phyloP scores from a whole-genome alignment of 2,113 vertebrate species.

The Rhodinocichla rosea region DNA sequence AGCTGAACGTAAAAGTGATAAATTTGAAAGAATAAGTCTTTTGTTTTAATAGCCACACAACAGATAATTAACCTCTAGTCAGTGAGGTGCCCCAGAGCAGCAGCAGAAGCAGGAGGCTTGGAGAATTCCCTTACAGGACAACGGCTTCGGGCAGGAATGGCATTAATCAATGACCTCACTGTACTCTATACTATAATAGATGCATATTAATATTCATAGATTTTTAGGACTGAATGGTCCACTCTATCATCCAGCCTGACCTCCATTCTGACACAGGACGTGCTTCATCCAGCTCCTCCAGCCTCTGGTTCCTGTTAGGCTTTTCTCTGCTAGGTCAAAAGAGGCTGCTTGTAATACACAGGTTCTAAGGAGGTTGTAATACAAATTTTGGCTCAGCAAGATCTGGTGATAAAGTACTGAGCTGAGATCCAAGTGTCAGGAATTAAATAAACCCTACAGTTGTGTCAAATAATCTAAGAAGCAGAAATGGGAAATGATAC shows the following conservation, averaged over 20 bases:
- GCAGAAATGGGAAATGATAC: background rate
- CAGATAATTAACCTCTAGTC: conserved; percentile 45
- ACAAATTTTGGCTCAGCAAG: background rate
- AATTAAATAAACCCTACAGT: background rate
- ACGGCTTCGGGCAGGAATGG: conserved; percentile 16
- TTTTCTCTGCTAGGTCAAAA: background rate
- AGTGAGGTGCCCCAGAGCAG: background rate
- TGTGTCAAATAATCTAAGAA: background rate
- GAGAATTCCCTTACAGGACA: conserved; percentile 11
- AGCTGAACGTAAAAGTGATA: background rate
- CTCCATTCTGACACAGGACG: conserved; percentile 21
- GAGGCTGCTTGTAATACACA: background rate
- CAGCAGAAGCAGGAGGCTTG: background rate
- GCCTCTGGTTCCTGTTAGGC: background rate
- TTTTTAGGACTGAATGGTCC: conserved; percentile 26
- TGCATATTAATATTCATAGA: conserved; percentile 56
- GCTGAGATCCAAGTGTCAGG: background rate
- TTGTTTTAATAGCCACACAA: conserved; percentile 39
- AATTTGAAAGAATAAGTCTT: conserved; percentile 2
- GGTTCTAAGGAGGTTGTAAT: background rate
- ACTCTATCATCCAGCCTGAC: conserved; percentile 37
- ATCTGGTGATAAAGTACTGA: background rate
- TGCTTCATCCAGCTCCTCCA: background rate
- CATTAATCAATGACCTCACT: conserved; percentile 44
- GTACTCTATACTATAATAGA: conserved; percentile 33